Evolutionary conservation across 2,888 invertebrate genomes (phyloP).

Genomic region (Carcina quercana): DNA sequence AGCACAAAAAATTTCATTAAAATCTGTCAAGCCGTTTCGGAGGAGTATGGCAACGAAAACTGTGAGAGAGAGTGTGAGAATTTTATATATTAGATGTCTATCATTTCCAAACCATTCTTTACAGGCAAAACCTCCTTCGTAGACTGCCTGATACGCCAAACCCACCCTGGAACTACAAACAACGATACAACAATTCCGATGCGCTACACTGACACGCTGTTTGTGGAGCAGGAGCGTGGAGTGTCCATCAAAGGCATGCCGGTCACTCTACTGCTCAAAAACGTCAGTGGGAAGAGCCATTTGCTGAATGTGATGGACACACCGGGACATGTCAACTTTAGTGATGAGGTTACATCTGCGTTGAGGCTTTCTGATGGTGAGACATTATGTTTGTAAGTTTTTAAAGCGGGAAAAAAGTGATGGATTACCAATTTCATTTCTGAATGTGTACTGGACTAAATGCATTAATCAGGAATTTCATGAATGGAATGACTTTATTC

Average conservation of each 20-base stretch:
- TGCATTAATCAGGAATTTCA: too few relatives aligned
- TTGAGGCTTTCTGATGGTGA: constrained; percentile 86
- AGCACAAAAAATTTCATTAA: too few relatives aligned
- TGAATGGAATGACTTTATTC: too few relatives aligned
- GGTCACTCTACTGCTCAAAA: constrained; percentile 93
- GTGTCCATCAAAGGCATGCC: constrained; percentile 98
- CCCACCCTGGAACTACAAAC: constrained; percentile 90
- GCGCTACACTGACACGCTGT: constrained; percentile 96
- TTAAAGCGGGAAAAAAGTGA: too few relatives aligned
- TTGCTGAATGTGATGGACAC: constrained; percentile 98
- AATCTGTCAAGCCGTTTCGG: too few relatives aligned
- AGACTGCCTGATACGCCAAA: constrained; percentile 96
- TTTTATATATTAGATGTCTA: too few relatives aligned
- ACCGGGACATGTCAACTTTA: constrained; percentile 99
- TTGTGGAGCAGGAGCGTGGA: constrained; percentile 97
- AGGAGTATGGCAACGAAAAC: too few relatives aligned
- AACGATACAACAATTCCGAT: constrained; percentile 86
- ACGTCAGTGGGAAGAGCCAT: constrained; percentile 96
- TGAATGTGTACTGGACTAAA: too few relatives aligned
- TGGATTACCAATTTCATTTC: too few relatives aligned
- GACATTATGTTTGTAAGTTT: too few relatives aligned
- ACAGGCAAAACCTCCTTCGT: constrained; percentile 94
- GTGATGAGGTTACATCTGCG: constrained; percentile 98
- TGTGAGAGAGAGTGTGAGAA: too few relatives aligned
- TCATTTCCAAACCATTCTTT: too few relatives aligned